Percentiles rank a stretch among this genome's conserved stretches.
Evolutionary conservation across 2,113 vertebrate genomes (phyloP).

Genomic region (Mungos mungo): DNA sequence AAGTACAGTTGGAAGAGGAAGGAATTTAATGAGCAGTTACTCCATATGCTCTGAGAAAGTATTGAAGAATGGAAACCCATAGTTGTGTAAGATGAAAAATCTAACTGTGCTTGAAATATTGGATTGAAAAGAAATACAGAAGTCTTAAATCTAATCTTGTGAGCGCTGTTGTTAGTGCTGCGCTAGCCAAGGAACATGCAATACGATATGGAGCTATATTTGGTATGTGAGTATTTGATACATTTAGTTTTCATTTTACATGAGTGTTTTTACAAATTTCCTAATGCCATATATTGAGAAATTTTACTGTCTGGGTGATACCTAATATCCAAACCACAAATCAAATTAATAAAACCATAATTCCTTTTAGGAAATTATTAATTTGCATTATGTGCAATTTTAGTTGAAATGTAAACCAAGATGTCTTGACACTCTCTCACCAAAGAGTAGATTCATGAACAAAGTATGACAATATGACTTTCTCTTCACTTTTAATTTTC

Average conservation of each 20-base stretch:
- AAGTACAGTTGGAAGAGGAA: slow-evolving; percentile 55
- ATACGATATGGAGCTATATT: not conserved
- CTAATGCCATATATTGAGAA: not conserved
- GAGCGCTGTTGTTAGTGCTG: not conserved
- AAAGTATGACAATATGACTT: not conserved
- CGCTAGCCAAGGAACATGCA: not conserved
- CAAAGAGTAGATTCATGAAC: not conserved
- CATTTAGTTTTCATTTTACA: not conserved
- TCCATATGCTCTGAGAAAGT: not conserved
- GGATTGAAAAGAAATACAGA: not conserved
- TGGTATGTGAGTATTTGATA: not conserved
- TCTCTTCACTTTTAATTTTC: not conserved
- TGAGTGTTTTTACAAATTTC: not conserved
- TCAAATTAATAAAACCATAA: not conserved
- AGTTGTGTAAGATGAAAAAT: not conserved
- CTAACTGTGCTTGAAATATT: not conserved
- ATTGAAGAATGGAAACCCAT: slow-evolving; percentile 33
- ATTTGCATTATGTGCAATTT: not conserved
- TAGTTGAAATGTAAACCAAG: not conserved
- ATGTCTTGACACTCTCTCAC: not conserved
- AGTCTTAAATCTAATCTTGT: slow-evolving; percentile 16
- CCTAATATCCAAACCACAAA: not conserved
- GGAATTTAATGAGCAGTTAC: slow-evolving; percentile 48
- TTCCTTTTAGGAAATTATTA: not conserved
- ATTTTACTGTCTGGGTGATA: not conserved